Conservation (phyloP, 2,888 invertebrate species). For the Sphinx pinastri region DNA sequence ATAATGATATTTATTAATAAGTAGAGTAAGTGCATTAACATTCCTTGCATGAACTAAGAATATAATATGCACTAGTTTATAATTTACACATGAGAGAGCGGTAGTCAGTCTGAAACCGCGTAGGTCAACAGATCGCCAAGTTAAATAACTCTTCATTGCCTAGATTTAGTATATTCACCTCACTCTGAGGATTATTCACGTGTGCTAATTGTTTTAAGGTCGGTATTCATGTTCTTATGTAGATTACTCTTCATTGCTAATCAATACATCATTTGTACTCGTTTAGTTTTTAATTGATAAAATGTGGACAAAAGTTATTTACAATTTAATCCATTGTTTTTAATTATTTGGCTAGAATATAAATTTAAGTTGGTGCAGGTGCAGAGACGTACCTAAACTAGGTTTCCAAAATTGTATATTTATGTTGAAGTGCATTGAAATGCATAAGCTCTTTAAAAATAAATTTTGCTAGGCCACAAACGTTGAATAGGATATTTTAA, state of each 20-base stretch:
- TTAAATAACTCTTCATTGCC: constrained; percentile 18
- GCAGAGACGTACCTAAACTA: too few species aligned
- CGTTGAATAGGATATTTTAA: too few species aligned
- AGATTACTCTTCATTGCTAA: neutral
- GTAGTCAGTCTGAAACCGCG: constrained; percentile 6
- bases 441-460: too few species aligned
- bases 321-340: neutral
- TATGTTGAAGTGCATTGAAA: too few species aligned
- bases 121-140: constrained; percentile 15
- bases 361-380: neutral
- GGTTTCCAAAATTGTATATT: too few species aligned
- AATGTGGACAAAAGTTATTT: neutral
- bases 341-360: neutral
- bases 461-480: too few species aligned
- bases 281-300: neutral
- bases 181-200: constrained; percentile 6
- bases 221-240: neutral
- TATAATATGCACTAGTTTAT: too few species aligned
- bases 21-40: too few species aligned
- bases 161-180: constrained; percentile 24
- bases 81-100: neutral
- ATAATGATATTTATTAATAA: too few species aligned
- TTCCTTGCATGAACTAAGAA: too few species aligned
- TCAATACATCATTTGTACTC: neutral
- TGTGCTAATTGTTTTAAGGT: constrained; percentile 8